Base-by-base conservation (phyloP, 2,888 invertebrate species). In the Margaritifera margaritifera region DNA sequence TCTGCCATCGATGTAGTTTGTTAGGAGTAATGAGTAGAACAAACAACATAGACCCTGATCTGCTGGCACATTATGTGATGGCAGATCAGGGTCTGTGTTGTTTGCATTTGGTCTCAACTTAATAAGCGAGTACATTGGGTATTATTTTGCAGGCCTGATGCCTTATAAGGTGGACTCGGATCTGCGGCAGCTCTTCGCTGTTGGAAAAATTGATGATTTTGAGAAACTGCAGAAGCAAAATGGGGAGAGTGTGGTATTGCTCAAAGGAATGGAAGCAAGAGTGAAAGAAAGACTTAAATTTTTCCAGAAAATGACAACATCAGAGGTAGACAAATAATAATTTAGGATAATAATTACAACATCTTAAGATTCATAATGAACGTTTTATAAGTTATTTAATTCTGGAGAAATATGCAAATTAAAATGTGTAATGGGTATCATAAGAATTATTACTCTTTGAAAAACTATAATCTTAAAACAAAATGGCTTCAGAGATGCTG, bases 211-310 rank as follows among this genome's bases (percentile, higher is more conserved):
- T 27, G 87, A 89, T 67, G 85, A 89, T 68, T 89, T 83, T 74
- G 89, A 89, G 75, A 85, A 88, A 68, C 77, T 90, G 65, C 84
- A 84, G 70, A 87, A 87, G 61, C 86, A 89, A 72, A 81, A 87
- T 8, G 77, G 80, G 50, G 88, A 89, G 69, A 80, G 84, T 64
- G 67, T 82, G 53, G 74, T 79, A 5, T 78, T 83, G 6, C 79
- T 89, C 6, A 83, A 83, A 66, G 84, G 85, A 15, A 74, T 88
- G 58, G 80, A 84, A 60, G 85, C 87, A 20, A 75, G 88, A n/a
- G 75, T 88, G 8, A 72, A 75, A 4, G 86, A 87, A 62, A 68
- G 88, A 57, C 77, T 87, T 19, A 80, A 79, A 53, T 59, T 71
- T 25, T 81, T 84, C 68, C 74, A 79, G 31, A 69, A 69, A 11